Base-by-base conservation (phyloP, 1,140 invertebrate species). In the Lerema accius region DNA sequence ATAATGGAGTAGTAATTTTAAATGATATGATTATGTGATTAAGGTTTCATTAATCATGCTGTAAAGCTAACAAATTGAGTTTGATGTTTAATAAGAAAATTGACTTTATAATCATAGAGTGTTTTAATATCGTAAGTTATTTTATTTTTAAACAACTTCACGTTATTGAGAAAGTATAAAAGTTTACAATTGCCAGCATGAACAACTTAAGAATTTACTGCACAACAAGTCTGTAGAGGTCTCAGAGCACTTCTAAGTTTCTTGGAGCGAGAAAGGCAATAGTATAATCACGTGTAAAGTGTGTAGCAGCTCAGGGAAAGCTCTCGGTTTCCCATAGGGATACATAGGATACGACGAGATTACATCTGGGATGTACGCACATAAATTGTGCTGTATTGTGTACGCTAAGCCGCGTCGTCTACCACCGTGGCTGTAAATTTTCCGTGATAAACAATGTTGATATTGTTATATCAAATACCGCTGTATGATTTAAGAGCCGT, bases 261-360 rank as follows among this genome's bases (percentile, higher is more conserved):
- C 42, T 46, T 15, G 14, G 26, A 35, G 42, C 53, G 42, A 63
- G 46, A 61, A 49, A 63, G 32, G 32, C 61, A 67, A 59, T 56
- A 53, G 61, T 39, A 64, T 63, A 55, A 68, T 68, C 56, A 64
- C 56, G 56, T 68, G 66, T 53, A 63, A 68, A 64, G 66, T 64
- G 58, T 59, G 43, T 50, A 68, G 63, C 23, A 60, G 62, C 62
- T 60, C 45, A 56, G 49, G 60, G 49, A 59, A 65, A 60, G 49
- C 40, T 17, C 42, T 53, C 40, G 45, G 58, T 55, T 61, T 56
- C 61, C 63, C 51, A 62, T 65, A 65, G 43, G 62, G 63, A 46
- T 67, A 58, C 50, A 43, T 46, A 28, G 63, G 67, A 65, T 65
- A 49, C 60, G 19, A 40, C 14, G 48, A 69, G 67, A 69, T 69